Evolutionary conservation across 2,888 invertebrate genomes (phyloP).

Genomic region (Camptogramma bilineatum): DNA sequence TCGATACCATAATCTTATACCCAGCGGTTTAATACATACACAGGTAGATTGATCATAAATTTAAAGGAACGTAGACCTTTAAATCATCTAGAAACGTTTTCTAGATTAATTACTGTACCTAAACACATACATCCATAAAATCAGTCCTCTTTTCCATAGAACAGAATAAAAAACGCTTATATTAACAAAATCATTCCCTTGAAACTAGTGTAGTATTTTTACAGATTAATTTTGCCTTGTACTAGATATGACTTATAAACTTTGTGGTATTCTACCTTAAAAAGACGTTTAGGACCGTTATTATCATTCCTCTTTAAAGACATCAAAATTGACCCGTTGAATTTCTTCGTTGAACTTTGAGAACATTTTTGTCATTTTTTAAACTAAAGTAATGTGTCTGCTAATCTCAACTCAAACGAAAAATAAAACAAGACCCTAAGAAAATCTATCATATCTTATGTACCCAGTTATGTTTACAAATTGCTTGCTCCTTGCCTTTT

Average conservation of each 20-base stretch:
- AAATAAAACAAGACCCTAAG: no score
- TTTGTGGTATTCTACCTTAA: background rate
- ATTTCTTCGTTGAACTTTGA: background rate
- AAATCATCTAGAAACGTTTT: constrained; percentile 7
- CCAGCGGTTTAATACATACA: constrained; percentile 10
- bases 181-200: no score
- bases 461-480: no score
- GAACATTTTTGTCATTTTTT: background rate
- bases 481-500: no score
- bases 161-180: no score
- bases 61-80: constrained; percentile 11
- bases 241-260: background rate
- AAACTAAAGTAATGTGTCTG: background rate
- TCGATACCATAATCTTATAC: constrained; percentile 12
- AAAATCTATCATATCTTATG: no score
- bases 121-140: no score
- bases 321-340: background rate
- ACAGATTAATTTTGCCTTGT: background rate
- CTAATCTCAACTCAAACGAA: no score
- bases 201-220: no score
- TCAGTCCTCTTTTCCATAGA: no score
- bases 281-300: background rate
- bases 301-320: background rate
- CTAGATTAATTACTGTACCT: background rate
- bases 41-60: constrained; percentile 10